Conservation (phyloP, 2,888 invertebrate genomes). For the Drosophila diplacantha region DNA sequence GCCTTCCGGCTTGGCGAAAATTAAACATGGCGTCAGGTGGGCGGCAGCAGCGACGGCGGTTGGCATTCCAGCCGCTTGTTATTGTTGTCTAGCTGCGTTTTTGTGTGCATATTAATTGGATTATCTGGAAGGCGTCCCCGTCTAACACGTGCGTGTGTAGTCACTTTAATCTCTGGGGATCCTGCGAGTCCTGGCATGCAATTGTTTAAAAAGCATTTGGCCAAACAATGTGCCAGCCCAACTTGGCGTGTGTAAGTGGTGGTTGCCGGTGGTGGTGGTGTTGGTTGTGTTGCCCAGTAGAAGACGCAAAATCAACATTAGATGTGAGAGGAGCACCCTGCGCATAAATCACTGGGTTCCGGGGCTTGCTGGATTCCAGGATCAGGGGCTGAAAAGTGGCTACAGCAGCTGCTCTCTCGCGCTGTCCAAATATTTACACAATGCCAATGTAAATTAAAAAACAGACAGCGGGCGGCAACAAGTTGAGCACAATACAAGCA, state of each 20-base stretch:
- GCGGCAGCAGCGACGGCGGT: conserved; percentile 1
- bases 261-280: conserved; percentile 5
- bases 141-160: conserved; percentile 43
- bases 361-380: conserved; percentile 28
- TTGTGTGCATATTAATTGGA: conserved; percentile 74
- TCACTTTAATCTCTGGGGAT: conserved; percentile 74
- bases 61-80: conserved; percentile 39
- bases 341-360: conserved; percentile 58
- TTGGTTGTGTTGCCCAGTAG: conserved; percentile 43
- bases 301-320: conserved; percentile 70
- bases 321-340: conserved; percentile 36
- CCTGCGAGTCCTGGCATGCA: conserved; percentile 58
- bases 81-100: conserved; percentile 65
- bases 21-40: conserved; percentile 59
- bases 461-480: conserved; percentile 63
- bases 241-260: background rate
- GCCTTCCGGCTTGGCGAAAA: conserved; percentile 60
- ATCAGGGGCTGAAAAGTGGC: conserved; percentile 13
- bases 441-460: conserved; percentile 72
- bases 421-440: conserved; percentile 69
- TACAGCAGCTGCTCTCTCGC: conserved; percentile 42
- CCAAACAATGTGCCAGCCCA: conserved; percentile 46
- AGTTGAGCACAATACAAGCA: conserved; percentile 64
- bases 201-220: conserved; percentile 71
- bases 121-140: conserved; percentile 67